Conservation (phyloP, 2,888 invertebrate species). For the Leptopilina syphax region DNA sequence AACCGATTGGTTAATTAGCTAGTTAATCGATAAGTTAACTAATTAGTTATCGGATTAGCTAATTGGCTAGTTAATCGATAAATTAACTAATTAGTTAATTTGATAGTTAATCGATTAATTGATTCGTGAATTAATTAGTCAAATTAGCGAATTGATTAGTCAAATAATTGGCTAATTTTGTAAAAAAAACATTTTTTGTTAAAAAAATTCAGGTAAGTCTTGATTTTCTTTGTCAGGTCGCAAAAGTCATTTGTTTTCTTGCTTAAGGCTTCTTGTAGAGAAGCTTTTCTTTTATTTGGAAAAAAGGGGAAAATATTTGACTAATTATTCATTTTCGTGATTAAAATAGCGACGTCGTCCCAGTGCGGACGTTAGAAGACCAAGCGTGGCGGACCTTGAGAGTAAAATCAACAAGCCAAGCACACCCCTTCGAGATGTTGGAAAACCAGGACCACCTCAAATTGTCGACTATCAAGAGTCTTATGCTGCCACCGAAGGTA, state of each 20-base stretch:
- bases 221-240: conserved; percentile 21
- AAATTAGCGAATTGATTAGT: background rate
- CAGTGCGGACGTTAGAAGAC: conserved; percentile 92
- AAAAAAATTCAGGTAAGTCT: conserved; percentile 30
- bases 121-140: background rate
- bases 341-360: conserved; percentile 86
- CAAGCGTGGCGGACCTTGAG: conserved; percentile 93
- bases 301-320: conserved; percentile 6
- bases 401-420: conserved; percentile 94
- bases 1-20: too few relatives aligned
- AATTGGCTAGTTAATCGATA: too few relatives aligned
- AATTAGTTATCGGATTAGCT: too few relatives aligned
- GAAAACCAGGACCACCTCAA: conserved; percentile 89
- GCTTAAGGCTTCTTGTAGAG: conserved; percentile 38
- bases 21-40: too few relatives aligned
- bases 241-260: conserved; percentile 52
- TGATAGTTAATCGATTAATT: background rate
- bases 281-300: conserved; percentile 26
- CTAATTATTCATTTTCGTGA: conserved; percentile 47
- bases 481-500: conserved; percentile 98
- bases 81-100: too few relatives aligned
- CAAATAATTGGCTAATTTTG: background rate
- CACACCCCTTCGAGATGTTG: conserved; percentile 89
- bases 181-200: background rate
- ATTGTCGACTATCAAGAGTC: conserved; percentile 96